These are phyloP conservation scores for Papilio gigon DNA, from an alignment of 2,888 invertebrate genomes.

Conservation along the genomic window DNA sequence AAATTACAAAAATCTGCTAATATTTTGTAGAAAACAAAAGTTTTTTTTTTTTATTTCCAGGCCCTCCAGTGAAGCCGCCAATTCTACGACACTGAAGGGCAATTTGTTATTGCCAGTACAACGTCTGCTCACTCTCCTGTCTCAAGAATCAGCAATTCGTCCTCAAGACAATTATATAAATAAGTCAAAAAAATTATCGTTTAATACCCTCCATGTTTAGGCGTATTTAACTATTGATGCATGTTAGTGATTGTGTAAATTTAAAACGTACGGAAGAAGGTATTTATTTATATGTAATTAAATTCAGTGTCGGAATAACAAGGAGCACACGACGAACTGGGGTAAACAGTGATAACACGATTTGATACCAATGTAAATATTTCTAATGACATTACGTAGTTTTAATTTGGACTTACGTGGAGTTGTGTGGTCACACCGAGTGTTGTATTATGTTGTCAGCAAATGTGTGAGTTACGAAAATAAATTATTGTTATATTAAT, in stretches of 20 bases:
- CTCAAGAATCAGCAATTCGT: constrained; percentile 63
- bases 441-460: constrained; percentile 64
- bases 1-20: too few species aligned
- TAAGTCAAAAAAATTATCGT: constrained; percentile 44
- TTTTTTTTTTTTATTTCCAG: constrained; percentile 55
- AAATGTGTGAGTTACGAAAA: constrained; percentile 77
- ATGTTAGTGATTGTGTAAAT: constrained; percentile 10
- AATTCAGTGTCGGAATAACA: constrained; percentile 39
- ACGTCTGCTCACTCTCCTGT: constrained; percentile 62
- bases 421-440: constrained; percentile 61
- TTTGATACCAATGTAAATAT: constrained; percentile 70
- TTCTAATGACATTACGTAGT: constrained; percentile 58
- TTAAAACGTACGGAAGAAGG: constrained; percentile 15
- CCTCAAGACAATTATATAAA: constrained; percentile 66
- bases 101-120: neutral
- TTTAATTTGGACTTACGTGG: constrained; percentile 60
- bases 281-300: constrained; percentile 34
- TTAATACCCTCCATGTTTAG: constrained; percentile 60
- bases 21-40: too few species aligned
- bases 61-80: constrained; percentile 64
- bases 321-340: constrained; percentile 30
- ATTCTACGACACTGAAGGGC: constrained; percentile 60
- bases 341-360: constrained; percentile 49
- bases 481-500: constrained; percentile 71
- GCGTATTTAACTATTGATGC: constrained; percentile 39